phyloP scores from a whole-genome alignment of 2,888 invertebrate genomes.

The Heterodera filipjevi region DNA sequence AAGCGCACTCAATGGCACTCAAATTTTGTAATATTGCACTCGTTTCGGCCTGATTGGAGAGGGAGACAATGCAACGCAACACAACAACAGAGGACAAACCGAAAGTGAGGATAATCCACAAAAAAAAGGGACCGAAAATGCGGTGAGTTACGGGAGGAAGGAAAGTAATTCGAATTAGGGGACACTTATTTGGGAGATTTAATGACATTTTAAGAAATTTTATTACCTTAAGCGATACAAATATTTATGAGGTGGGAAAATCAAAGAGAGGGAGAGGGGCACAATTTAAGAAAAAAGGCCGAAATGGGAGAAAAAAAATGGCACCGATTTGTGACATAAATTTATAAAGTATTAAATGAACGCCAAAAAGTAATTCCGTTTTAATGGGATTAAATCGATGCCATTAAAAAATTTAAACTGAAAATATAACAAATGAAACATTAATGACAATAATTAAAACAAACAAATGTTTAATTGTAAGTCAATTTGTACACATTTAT shows the following conservation, averaged over 20 bases:
- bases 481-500: slow-evolving; percentile 16
- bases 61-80: not conserved
- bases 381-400: not conserved
- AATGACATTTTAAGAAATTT: no score
- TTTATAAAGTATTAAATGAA: not conserved
- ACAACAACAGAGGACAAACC: not conserved
- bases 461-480: not conserved
- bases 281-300: not conserved
- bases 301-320: not conserved
- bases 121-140: not conserved
- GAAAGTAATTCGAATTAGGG: not conserved
- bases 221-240: no score
- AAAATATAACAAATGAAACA: not conserved
- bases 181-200: not conserved
- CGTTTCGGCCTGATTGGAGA: slow-evolving; percentile 29
- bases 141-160: not conserved
- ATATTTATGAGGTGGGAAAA: no score
- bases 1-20: not conserved
- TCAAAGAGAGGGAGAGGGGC: no score
- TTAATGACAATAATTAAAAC: not conserved
- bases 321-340: not conserved
- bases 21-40: slow-evolving; percentile 25
- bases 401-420: no score
- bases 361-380: no score
- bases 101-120: no score